These are phyloP conservation scores for Notechis scutatus DNA, from an alignment of 2,113 vertebrate genomes.

Conservation along the genomic window DNA sequence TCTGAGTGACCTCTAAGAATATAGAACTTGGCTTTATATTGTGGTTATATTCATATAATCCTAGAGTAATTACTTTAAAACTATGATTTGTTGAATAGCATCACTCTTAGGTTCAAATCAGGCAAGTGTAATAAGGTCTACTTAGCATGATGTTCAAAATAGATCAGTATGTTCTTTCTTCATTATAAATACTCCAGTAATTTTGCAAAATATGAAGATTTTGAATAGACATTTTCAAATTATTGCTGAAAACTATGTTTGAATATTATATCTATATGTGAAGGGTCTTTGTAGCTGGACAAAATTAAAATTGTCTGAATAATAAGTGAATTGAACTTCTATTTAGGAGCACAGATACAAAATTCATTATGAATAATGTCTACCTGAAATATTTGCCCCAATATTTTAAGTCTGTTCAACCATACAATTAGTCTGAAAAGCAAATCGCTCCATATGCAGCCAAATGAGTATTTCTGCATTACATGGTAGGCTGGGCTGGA, in stretches of 20 bases:
- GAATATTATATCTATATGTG: neutral
- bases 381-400: neutral
- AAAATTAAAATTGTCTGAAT: constrained; percentile 30
- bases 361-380: constrained; percentile 29
- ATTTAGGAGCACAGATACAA: constrained; percentile 55
- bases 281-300: constrained; percentile 37
- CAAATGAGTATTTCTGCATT: neutral
- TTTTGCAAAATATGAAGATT: neutral
- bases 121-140: neutral
- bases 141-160: neutral
- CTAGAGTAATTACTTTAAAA: neutral
- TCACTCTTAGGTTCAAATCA: neutral
- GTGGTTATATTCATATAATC: neutral
- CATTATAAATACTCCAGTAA: neutral
- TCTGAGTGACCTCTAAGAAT: neutral
- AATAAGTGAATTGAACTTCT: constrained; percentile 45
- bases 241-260: neutral
- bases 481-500: neutral
- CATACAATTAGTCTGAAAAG: neutral
- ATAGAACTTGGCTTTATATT: neutral
- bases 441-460: neutral
- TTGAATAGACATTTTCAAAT: neutral
- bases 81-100: neutral
- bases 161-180: neutral
- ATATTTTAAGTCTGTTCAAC: neutral